Evolutionary conservation across 2,888 invertebrate species (phyloP).

Genomic region (Lycia hirtaria): DNA sequence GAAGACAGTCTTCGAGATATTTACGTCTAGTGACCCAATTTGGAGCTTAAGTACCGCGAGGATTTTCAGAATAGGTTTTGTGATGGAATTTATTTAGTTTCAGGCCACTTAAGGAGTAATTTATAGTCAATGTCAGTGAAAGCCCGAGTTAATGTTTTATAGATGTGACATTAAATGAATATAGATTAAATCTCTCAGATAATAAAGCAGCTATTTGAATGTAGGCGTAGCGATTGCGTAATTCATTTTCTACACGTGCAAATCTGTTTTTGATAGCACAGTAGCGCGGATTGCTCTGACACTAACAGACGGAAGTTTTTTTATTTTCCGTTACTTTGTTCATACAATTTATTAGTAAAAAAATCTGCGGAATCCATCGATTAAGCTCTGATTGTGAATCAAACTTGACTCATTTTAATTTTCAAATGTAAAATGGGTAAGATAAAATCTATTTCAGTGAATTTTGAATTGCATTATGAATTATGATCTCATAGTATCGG

Average conservation of each 20-base stretch:
- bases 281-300: conserved; percentile 1
- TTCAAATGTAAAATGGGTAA: too few species aligned
- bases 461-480: too few species aligned
- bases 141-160: neutral
- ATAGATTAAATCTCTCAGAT: neutral
- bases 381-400: too few species aligned
- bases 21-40: conserved; percentile 39
- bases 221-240: conserved; percentile 3
- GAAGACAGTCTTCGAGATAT: conserved; percentile 37
- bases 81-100: conserved; percentile 18
- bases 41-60: conserved; percentile 30
- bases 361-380: too few species aligned
- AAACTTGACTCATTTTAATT: too few species aligned
- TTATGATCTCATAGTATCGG: too few species aligned
- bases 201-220: neutral
- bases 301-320: neutral
- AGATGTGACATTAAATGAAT: neutral
- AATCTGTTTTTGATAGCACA: conserved; percentile 9
- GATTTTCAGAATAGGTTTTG: conserved; percentile 18
- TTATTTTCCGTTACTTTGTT: neutral
- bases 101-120: conserved; percentile 5
- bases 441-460: too few species aligned
- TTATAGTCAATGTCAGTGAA: conserved; percentile 4
- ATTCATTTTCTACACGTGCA: conserved; percentile 8
- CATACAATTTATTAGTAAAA: neutral